Evolutionary conservation across 1,140 invertebrate genomes (phyloP).

Genomic region (Drosophila tani): DNA sequence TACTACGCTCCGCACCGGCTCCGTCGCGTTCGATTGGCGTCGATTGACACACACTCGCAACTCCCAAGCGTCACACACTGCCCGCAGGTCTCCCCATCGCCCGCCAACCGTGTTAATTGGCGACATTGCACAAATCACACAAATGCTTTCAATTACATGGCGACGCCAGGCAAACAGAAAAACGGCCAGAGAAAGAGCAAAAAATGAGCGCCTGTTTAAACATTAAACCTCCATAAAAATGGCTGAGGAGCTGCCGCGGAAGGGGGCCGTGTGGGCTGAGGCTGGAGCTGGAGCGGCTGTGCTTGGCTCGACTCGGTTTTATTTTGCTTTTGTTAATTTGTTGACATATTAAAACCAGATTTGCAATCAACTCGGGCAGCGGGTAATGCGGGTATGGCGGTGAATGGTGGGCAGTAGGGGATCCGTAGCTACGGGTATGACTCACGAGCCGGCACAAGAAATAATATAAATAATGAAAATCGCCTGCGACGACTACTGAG

Average conservation of each 20-base stretch:
- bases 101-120: constrained; percentile 55
- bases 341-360: constrained; percentile 83
- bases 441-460: constrained; percentile 74
- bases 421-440: constrained; percentile 49
- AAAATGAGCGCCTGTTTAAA: constrained; percentile 68
- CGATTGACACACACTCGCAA: constrained; percentile 40
- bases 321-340: constrained; percentile 72
- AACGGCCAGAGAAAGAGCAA: constrained; percentile 34
- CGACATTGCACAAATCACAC: constrained; percentile 81
- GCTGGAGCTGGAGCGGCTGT: constrained; percentile 23
- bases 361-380: constrained; percentile 76
- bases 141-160: constrained; percentile 81
- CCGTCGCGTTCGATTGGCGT: constrained; percentile 45
- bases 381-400: constrained; percentile 23
- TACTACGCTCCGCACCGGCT: constrained; percentile 47
- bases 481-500: constrained; percentile 43
- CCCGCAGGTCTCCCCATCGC: not conserved
- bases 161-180: constrained; percentile 50
- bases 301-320: constrained; percentile 45
- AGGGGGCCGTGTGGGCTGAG: constrained; percentile 1
- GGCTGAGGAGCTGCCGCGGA: constrained; percentile 9
- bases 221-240: constrained; percentile 57
- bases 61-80: constrained; percentile 22
- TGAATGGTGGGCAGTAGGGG: constrained; percentile 1
- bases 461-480: constrained; percentile 74